These are phyloP conservation scores for Sycophaga agraensis DNA, from an alignment of 1,140 invertebrate species.

Conservation along the genomic window DNA sequence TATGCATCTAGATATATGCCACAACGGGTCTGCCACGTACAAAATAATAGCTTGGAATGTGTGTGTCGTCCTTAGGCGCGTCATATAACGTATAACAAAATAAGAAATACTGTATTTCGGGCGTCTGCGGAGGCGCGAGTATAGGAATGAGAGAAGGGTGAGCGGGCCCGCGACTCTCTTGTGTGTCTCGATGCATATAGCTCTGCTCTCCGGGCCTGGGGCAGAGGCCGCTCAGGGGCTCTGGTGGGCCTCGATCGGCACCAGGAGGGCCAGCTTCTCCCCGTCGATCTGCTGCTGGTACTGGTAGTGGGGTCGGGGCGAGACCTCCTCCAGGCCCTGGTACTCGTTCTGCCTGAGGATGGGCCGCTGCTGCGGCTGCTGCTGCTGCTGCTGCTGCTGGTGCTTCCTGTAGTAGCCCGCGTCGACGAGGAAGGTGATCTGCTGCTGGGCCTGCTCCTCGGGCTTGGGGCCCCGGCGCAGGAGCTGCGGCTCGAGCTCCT, in stretches of 20 bases:
- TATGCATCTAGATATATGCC: too few relatives aligned
- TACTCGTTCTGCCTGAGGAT: slow-evolving; percentile 1
- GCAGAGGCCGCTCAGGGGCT: too few relatives aligned
- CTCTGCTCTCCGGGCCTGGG: too few relatives aligned
- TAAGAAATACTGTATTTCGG: slow-evolving; percentile 21
- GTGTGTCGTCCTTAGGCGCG: too few relatives aligned
- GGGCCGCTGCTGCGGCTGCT: neutral
- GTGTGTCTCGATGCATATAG: too few relatives aligned
- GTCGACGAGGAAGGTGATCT: slow-evolving; percentile 18
- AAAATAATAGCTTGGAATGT: too few relatives aligned
- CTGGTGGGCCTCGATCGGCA: slow-evolving; percentile 14
- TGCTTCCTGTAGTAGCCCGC: slow-evolving; percentile 8
- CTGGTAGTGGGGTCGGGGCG: neutral
- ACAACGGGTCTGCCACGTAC: too few relatives aligned
- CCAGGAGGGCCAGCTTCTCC: slow-evolving; percentile 20
- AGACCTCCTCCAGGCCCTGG: neutral
- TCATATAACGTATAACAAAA: too few relatives aligned
- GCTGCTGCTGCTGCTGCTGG: neutral
- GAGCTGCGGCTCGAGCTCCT: slow-evolving; percentile 20
- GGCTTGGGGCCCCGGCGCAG: neutral
- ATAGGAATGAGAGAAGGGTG: slow-evolving; percentile 14
- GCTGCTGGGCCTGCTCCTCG: neutral
- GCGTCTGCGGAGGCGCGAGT: slow-evolving; percentile 5
- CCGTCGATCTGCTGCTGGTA: slow-evolving; percentile 14
- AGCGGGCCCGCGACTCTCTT: too few relatives aligned